phyloP scores from a whole-genome alignment of 2,888 invertebrate genomes.

The Hartigia nigra region DNA sequence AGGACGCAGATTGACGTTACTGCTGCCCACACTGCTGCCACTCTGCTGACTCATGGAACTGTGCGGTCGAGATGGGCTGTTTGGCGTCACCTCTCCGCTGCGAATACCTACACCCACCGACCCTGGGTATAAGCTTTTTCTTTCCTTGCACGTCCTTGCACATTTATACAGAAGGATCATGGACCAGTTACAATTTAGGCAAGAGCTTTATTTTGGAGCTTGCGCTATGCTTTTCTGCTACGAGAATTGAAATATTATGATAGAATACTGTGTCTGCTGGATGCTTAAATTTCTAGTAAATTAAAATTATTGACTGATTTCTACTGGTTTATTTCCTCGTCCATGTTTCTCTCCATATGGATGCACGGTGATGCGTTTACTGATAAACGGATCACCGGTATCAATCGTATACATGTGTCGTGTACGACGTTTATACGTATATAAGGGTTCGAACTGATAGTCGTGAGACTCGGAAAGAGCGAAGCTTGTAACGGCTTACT shows the following conservation, averaged over 20 bases:
- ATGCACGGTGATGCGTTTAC: neutral
- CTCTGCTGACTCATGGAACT: slow-evolving; percentile 85
- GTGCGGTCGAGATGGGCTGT: slow-evolving; percentile 83
- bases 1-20: slow-evolving; percentile 69
- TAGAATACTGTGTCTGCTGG: neutral
- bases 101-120: slow-evolving; percentile 71
- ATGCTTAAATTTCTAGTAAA: neutral
- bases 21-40: slow-evolving; percentile 70
- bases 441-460: neutral
- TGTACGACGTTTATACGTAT: neutral
- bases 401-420: neutral
- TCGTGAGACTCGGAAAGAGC: neutral
- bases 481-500: neutral
- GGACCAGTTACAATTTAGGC: neutral
- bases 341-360: neutral
- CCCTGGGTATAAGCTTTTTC: slow-evolving; percentile 37
- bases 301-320: neutral
- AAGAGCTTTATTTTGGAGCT: neutral
- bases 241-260: neutral
- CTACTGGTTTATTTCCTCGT: neutral
- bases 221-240: neutral
- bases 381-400: neutral
- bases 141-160: slow-evolving; percentile 18
- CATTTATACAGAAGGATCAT: neutral
- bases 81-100: slow-evolving; percentile 81